phyloP scores from a whole-genome alignment of 2,888 invertebrate species.

The Mayetiola destructor region DNA sequence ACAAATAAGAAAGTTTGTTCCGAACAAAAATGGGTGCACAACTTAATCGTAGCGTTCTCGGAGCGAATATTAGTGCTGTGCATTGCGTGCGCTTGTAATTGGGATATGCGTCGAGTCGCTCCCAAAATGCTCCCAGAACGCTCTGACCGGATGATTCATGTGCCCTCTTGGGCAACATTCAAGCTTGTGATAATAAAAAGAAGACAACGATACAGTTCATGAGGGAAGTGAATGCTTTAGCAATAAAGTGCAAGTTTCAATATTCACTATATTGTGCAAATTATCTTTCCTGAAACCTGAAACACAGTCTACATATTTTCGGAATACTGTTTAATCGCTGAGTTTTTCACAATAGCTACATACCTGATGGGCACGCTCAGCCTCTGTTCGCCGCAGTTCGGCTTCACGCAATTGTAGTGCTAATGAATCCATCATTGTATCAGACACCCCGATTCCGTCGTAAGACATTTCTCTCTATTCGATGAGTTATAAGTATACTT shows the following conservation, averaged over 20 bases:
- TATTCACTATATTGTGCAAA: not conserved
- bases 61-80: too few relatives aligned
- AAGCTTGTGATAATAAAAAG: not conserved
- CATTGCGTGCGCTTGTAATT: too few relatives aligned
- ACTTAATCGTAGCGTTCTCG: too few relatives aligned
- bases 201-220: not conserved
- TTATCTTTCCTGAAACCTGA: not conserved
- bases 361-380: conserved; percentile 56
- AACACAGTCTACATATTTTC: not conserved
- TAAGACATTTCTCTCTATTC: conserved; percentile 30
- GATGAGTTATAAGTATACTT: too few relatives aligned
- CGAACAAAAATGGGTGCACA: too few relatives aligned
- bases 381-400: conserved; percentile 59
- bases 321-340: not conserved
- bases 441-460: conserved; percentile 24
- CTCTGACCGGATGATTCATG: too few relatives aligned
- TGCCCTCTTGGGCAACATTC: too few relatives aligned
- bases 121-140: too few relatives aligned
- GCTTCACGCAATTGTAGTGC: conserved; percentile 65
- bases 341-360: not conserved
- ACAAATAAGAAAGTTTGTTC: too few relatives aligned
- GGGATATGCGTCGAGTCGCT: too few relatives aligned
- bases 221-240: not conserved
- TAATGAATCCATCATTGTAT: conserved; percentile 41
- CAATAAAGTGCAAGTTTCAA: too few relatives aligned